Percentiles rank a stretch among this genome's conserved stretches.
These are phyloP conservation scores for Tiphia femorata DNA, from an alignment of 2,888 invertebrate genomes.

Conservation along the genomic window DNA sequence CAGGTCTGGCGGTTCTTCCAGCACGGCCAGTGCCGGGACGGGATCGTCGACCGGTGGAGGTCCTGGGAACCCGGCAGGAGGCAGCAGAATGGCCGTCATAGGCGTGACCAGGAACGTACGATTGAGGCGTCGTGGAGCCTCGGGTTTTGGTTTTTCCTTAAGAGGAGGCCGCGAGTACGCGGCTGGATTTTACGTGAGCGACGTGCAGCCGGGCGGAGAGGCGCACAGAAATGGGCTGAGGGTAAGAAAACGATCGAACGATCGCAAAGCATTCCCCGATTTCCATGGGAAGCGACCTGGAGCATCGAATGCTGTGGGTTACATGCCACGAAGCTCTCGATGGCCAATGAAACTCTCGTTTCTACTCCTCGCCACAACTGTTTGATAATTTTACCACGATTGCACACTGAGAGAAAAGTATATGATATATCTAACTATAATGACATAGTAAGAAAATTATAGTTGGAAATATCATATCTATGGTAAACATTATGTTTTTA, in stretches of 20 bases:
- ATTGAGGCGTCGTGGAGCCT: constrained; percentile 72
- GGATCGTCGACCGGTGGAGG: constrained; percentile 54
- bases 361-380: no score
- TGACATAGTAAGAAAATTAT: no score
- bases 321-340: no score
- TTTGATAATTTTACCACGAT: no score
- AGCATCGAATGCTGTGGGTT: no score
- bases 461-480: no score
- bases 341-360: no score
- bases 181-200: constrained; percentile 92
- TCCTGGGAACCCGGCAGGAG: constrained; percentile 60
- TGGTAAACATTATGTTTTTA: no score
- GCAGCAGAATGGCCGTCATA: constrained; percentile 72
- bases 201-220: constrained; percentile 88
- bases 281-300: no score
- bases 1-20: constrained; percentile 63
- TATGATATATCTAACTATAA: no score
- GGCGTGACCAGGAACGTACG: constrained; percentile 74
- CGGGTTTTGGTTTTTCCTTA: constrained; percentile 85
- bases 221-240: constrained; percentile 88
- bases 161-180: constrained; percentile 92
- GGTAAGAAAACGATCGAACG: constrained; percentile 74
- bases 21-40: constrained; percentile 58
- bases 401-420: no score
- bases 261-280: no score